Evolutionary conservation across 1,140 invertebrate genomes (phyloP).

Genomic region (Bilobella aurantiaca): DNA sequence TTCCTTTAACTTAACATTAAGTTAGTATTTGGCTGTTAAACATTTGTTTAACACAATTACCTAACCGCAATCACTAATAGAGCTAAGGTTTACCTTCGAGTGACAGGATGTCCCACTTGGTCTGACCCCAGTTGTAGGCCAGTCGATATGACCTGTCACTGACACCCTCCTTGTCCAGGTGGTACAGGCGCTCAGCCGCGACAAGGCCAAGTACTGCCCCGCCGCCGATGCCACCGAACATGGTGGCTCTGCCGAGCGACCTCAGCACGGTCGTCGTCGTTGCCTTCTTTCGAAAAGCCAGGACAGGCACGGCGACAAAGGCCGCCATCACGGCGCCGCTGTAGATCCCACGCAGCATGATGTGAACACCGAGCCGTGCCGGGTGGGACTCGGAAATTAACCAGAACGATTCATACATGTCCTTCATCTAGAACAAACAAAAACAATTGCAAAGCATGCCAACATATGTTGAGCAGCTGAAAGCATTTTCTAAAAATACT

Average conservation of each 20-base stretch:
- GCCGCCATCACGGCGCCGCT: not conserved
- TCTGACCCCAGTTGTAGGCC: slow-evolving; percentile 14
- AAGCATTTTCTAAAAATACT: no score
- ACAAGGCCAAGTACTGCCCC: not conserved
- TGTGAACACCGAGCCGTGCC: not conserved
- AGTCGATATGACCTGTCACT: slow-evolving; percentile 1
- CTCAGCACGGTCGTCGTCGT: no score
- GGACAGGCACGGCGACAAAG: not conserved
- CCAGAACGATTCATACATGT: slow-evolving; percentile 11
- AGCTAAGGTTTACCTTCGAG: not conserved
- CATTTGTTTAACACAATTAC: no score
- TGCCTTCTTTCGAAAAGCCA: not conserved
- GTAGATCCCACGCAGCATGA: not conserved
- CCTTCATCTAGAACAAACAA: slow-evolving; percentile 7
- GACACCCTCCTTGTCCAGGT: not conserved
- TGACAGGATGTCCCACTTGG: slow-evolving; percentile 1
- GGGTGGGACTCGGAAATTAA: not conserved
- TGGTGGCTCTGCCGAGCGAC: not conserved
- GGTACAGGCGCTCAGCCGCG: not conserved
- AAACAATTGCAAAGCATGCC: no score
- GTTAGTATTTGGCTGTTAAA: no score
- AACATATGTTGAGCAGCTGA: no score
- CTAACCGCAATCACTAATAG: no score
- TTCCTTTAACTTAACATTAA: no score
- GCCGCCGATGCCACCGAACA: not conserved